A percentile compares a stretch with the other conserved stretches of the same genome.
Conservation (phyloP, 2,888 invertebrate species). For the Ganaspis brasiliensis region DNA sequence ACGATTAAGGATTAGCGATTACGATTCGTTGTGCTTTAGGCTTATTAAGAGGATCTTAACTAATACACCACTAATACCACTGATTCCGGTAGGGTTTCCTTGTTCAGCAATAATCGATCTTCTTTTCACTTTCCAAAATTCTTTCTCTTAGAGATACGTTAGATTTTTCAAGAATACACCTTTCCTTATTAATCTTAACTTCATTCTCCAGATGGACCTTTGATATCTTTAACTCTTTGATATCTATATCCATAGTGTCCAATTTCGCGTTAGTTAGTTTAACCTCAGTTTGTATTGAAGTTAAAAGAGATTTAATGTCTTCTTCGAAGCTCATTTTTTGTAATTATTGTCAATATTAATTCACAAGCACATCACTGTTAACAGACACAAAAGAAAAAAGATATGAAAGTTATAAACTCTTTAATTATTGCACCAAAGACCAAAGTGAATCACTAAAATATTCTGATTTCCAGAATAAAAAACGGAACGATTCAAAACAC, state of each 20-base stretch:
- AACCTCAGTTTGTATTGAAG: neutral
- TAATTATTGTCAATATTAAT: too few species aligned
- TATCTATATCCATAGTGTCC: neutral
- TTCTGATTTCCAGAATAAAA: too few species aligned
- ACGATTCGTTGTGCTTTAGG: too few species aligned
- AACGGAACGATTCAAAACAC: too few species aligned
- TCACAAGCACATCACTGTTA: neutral
- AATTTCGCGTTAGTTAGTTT: neutral
- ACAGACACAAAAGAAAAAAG: neutral
- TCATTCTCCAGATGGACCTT: neutral
- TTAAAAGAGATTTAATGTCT: neutral
- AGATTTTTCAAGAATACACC: neutral
- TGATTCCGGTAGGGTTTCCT: too few species aligned
- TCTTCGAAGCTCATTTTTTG: neutral
- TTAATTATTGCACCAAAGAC: neutral
- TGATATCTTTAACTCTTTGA: neutral
- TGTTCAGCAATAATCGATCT: neutral
- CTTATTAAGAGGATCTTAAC: too few species aligned
- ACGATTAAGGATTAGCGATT: too few species aligned
- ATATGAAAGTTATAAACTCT: neutral
- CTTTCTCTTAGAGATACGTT: neutral
- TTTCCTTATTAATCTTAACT: neutral
- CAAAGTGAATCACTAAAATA: too few species aligned
- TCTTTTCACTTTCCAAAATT: constrained; percentile 7
- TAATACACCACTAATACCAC: too few species aligned